A percentile compares a stretch with the other conserved stretches of the same genome.
phyloP scores from a whole-genome alignment of 2,888 invertebrate species.

The Timema podura region DNA sequence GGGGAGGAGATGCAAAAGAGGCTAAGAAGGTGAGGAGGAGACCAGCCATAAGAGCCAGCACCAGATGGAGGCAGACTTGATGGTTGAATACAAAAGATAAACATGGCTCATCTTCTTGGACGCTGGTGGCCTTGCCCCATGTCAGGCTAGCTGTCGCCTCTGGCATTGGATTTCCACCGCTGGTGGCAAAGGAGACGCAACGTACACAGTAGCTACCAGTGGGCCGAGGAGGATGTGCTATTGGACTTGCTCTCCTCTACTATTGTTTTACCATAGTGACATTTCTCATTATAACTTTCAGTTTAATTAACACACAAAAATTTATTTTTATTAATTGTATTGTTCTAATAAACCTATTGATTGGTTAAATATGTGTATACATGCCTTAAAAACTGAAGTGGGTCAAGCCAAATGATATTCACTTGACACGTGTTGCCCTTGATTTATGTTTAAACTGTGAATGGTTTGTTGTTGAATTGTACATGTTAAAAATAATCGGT shows the following conservation, averaged over 20 bases:
- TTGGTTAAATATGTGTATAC: too few relatives aligned
- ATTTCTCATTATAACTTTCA: too few relatives aligned
- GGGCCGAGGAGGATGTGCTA: conserved; percentile 12
- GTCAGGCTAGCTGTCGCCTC: conserved; percentile 22
- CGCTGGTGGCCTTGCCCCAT: conserved; percentile 23
- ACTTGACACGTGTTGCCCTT: too few relatives aligned
- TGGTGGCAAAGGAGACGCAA: conserved; percentile 14
- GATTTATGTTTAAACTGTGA: too few relatives aligned
- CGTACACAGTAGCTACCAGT: background rate
- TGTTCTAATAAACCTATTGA: too few relatives aligned
- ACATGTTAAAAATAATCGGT: too few relatives aligned
- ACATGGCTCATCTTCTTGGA: conserved; percentile 22
- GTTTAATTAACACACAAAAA: too few relatives aligned
- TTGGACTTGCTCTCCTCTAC: background rate
- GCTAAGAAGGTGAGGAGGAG: conserved; percentile 14
- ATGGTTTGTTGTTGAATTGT: too few relatives aligned
- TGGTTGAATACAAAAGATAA: conserved; percentile 26
- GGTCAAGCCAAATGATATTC: too few relatives aligned
- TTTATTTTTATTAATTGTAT: too few relatives aligned
- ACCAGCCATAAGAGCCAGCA: conserved; percentile 1
- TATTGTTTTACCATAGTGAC: too few relatives aligned
- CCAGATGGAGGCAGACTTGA: conserved; percentile 21
- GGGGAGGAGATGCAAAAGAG: conserved; percentile 25
- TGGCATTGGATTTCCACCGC: conserved; percentile 19
- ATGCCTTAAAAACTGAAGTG: too few relatives aligned